Evolutionary conservation across 92 coral and sea anemone species (phyloP).

Genomic region (Bergia sp.): DNA sequence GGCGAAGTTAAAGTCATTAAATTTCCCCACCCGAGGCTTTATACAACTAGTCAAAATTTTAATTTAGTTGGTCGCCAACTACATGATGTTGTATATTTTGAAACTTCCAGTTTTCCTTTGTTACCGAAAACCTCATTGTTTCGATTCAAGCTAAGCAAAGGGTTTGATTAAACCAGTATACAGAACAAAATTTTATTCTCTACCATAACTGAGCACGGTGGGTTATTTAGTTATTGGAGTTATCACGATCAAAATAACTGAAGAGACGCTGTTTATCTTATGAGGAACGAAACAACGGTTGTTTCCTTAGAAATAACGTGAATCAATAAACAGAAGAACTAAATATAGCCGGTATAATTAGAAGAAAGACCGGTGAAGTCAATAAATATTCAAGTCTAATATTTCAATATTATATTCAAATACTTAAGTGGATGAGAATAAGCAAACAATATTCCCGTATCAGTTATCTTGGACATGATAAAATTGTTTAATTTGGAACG

Average conservation of each 20-base stretch:
- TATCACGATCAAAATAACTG: neutral
- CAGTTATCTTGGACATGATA: neutral
- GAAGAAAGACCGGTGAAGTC: neutral
- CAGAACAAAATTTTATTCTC: neutral
- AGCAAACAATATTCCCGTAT: neutral
- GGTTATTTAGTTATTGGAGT: neutral
- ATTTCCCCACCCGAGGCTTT: neutral
- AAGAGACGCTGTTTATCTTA: neutral
- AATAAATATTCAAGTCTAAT: neutral
- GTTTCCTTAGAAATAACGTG: neutral
- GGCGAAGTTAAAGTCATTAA: neutral
- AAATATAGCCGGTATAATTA: too few relatives aligned
- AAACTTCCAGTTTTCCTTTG: neutral
- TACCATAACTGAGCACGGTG: neutral
- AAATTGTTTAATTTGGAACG: neutral
- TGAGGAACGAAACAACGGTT: neutral
- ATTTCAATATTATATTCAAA: neutral
- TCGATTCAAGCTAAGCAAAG: neutral
- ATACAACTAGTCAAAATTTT: too few relatives aligned
- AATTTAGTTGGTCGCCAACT: neutral
- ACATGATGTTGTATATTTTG: neutral
- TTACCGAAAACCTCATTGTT: too few relatives aligned
- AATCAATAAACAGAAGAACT: neutral
- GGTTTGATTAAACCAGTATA: neutral
- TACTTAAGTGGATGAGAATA: too few relatives aligned